phyloP scores from a whole-genome alignment of 2,113 vertebrate species.

The Sakesphorus luctuosus region DNA sequence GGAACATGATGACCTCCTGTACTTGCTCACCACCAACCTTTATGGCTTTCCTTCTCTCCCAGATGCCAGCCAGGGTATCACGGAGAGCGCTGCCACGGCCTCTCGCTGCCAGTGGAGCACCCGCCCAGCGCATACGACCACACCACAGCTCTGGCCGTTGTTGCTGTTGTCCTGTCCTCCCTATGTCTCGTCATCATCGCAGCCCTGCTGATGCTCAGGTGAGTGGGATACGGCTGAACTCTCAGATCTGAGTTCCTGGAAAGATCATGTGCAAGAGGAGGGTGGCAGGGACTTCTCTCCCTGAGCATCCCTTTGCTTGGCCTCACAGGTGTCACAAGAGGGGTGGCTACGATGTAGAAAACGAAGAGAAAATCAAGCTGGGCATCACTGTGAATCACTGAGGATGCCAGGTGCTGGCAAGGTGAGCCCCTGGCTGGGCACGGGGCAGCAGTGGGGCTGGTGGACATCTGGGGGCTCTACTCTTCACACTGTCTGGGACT shows the following conservation, averaged over 20 bases:
- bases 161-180: constrained; percentile 91
- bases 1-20: background rate
- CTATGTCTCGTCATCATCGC: constrained; percentile 91
- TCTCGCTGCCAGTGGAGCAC: constrained; percentile 83
- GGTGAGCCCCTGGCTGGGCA: constrained; percentile 49
- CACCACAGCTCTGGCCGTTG: constrained; percentile 89
- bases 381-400: constrained; percentile 88
- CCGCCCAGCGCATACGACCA: constrained; percentile 82
- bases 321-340: constrained; percentile 90
- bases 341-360: constrained; percentile 94
- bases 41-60: background rate
- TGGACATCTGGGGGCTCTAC: background rate
- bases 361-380: constrained; percentile 95
- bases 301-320: constrained; percentile 23
- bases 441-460: background rate
- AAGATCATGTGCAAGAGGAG: fast-evolving
- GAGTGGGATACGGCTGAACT: background rate
- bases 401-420: constrained; percentile 62
- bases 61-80: constrained; percentile 87
- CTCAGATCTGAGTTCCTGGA: fast-evolving
- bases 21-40: background rate
- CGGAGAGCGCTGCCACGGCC: constrained; percentile 87
- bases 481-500: background rate
- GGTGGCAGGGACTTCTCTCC: background rate
- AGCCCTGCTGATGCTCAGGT: constrained; percentile 92